Evolutionary conservation across 2,888 invertebrate species (phyloP).

Genomic region (Macrophya annulata): DNA sequence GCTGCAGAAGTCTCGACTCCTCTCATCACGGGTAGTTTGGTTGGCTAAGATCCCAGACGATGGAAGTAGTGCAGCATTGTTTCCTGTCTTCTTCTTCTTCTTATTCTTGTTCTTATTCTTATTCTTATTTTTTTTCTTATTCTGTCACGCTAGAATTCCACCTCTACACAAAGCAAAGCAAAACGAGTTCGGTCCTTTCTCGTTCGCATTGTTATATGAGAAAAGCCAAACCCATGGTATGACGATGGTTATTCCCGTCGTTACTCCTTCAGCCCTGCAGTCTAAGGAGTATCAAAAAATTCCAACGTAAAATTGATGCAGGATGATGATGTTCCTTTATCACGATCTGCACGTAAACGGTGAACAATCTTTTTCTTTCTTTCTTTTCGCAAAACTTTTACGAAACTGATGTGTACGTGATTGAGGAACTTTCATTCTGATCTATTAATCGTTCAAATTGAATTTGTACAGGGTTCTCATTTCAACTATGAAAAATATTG

Average conservation of each 20-base stretch:
- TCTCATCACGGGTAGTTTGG: slow-evolving; percentile 45
- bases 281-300: neutral
- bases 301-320: neutral
- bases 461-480: neutral
- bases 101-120: neutral
- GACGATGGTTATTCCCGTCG: neutral
- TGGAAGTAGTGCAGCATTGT: slow-evolving; percentile 70
- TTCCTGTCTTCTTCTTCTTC: slow-evolving; percentile 65
- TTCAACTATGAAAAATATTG: no score
- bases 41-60: slow-evolving; percentile 53
- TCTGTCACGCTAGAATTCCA: slow-evolving; percentile 14
- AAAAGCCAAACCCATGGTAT: slow-evolving; percentile 16
- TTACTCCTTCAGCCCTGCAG: neutral
- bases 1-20: slow-evolving; percentile 16
- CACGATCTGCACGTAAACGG: neutral
- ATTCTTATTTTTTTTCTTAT: neutral
- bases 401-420: neutral
- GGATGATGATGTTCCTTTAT: neutral
- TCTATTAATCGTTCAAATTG: slow-evolving; percentile 1
- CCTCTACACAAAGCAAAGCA: neutral
- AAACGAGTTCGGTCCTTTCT: neutral
- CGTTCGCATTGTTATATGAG: slow-evolving; percentile 81
- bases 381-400: neutral
- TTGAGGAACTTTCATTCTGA: neutral
- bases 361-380: neutral